phyloP scores from a whole-genome alignment of 2,888 invertebrate genomes.

The Himalopsyche tibetana region DNA sequence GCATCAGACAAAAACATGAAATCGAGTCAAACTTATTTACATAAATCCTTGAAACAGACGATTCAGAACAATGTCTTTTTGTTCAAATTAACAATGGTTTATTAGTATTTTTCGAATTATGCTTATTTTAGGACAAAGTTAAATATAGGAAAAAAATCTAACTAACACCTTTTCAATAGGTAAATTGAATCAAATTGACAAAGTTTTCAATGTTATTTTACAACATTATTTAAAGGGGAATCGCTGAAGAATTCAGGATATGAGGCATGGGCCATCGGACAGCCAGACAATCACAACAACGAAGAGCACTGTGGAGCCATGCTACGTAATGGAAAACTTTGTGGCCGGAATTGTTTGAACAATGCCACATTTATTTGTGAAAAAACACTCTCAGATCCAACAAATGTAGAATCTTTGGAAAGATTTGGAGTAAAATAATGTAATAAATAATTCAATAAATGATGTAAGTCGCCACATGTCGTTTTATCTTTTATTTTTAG shows the following conservation, averaged over 20 bases:
- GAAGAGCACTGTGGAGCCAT: slow-evolving; percentile 52
- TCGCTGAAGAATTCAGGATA: slow-evolving; percentile 45
- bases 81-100: background rate
- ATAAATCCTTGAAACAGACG: no score
- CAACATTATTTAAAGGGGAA: slow-evolving; percentile 31
- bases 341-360: background rate
- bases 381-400: background rate
- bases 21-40: no score
- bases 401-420: background rate
- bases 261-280: slow-evolving; percentile 35
- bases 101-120: no score
- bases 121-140: no score
- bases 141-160: no score
- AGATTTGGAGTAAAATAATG: background rate
- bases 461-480: no score
- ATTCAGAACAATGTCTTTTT: no score
- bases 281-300: slow-evolving; percentile 39
- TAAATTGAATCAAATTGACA: background rate
- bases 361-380: slow-evolving; percentile 56
- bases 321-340: slow-evolving; percentile 47
- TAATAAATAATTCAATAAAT: no score
- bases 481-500: no score
- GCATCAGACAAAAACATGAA: no score
- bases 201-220: background rate
- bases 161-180: no score